These are phyloP conservation scores for Oryzaephilus surinamensis DNA, from an alignment of 1,140 invertebrate species.

Conservation along the genomic window DNA sequence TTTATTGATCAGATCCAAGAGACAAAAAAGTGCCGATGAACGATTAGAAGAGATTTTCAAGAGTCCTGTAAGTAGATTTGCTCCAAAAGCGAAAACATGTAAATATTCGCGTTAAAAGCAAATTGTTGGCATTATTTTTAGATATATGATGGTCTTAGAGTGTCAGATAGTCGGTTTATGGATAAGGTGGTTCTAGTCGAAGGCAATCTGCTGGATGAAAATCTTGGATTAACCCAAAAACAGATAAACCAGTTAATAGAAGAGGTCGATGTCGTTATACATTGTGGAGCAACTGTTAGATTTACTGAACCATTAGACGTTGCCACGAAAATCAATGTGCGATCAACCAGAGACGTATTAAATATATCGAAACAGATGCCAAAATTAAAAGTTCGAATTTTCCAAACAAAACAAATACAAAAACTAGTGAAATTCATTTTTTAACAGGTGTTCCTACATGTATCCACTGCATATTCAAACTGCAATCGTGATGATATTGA, in stretches of 20 bases:
- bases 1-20: slow-evolving; percentile 65
- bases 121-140: slow-evolving; percentile 6
- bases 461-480: slow-evolving; percentile 55
- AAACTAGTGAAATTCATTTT: slow-evolving; percentile 48
- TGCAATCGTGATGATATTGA: slow-evolving; percentile 35
- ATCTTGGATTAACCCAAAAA: slow-evolving; percentile 47
- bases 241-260: slow-evolving; percentile 47
- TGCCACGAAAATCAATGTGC: slow-evolving; percentile 57
- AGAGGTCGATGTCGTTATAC: slow-evolving; percentile 44
- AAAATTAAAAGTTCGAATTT: slow-evolving; percentile 53
- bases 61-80: slow-evolving; percentile 44
- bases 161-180: slow-evolving; percentile 44
- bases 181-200: slow-evolving; percentile 50
- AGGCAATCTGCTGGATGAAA: slow-evolving; percentile 50
- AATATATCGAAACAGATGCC: slow-evolving; percentile 55
- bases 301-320: slow-evolving; percentile 58
- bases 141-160: slow-evolving; percentile 17
- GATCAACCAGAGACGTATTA: slow-evolving; percentile 51
- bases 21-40: slow-evolving; percentile 50
- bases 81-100: neutral
- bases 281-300: slow-evolving; percentile 57
- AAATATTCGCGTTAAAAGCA: neutral
- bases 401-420: slow-evolving; percentile 38
- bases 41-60: slow-evolving; percentile 53
- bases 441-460: slow-evolving; percentile 35